phyloP scores from a whole-genome alignment of 2,888 invertebrate genomes.

The Epistrophe eligans region DNA sequence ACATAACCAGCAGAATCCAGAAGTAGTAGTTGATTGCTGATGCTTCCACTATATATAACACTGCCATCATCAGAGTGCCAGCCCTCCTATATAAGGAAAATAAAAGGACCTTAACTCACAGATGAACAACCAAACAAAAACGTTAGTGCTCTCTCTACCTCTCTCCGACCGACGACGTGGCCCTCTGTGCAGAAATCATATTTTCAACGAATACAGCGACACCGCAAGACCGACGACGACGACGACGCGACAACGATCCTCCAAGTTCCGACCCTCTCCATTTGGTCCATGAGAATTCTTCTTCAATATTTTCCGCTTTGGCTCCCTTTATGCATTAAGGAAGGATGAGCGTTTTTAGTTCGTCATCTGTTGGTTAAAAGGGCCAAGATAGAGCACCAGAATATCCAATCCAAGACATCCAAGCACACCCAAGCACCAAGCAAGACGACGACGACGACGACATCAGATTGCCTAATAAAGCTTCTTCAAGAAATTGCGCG shows the following conservation, averaged over 20 bases:
- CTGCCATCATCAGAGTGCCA: background rate
- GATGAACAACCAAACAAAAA: slow-evolving; percentile 67
- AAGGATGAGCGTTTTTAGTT: slow-evolving; percentile 58
- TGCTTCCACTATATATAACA: slow-evolving; percentile 32
- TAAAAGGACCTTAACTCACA: slow-evolving; percentile 64
- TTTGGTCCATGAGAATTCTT: slow-evolving; percentile 41
- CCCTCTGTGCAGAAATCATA: slow-evolving; percentile 45
- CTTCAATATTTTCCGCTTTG: slow-evolving; percentile 68
- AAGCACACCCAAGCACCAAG: background rate
- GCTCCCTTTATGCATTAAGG: slow-evolving; percentile 68
- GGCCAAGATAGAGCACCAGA: background rate
- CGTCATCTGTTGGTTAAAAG: slow-evolving; percentile 42
- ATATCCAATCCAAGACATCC: background rate
- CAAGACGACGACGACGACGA: background rate
- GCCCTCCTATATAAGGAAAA: slow-evolving; percentile 17
- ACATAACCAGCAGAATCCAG: slow-evolving; percentile 33
- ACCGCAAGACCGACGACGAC: background rate
- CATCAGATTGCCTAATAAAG: slow-evolving; percentile 67
- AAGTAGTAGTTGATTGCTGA: slow-evolving; percentile 65
- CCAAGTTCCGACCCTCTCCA: background rate
- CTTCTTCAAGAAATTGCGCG: slow-evolving; percentile 58
- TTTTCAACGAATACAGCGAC: slow-evolving; percentile 56
- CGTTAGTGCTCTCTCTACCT: background rate
- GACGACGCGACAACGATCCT: background rate
- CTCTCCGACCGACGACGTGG: background rate